phyloP scores from a whole-genome alignment of 2,797 vertebrate genomes.

The Pteropus rufus region DNA sequence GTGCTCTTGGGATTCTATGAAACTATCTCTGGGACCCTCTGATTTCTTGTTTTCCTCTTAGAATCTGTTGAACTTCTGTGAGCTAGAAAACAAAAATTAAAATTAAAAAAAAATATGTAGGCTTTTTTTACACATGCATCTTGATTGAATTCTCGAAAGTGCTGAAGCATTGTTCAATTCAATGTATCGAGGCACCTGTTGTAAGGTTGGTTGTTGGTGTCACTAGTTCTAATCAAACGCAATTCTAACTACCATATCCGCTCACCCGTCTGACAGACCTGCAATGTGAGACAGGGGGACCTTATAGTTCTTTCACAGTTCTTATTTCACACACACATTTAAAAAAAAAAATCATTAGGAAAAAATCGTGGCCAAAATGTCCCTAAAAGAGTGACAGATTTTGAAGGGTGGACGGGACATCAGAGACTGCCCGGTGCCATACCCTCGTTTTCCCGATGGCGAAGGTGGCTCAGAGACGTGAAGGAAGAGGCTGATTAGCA shows the following conservation, averaged over 20 bases:
- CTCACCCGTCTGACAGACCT: neutral
- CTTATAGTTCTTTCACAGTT: neutral
- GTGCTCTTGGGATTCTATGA: neutral
- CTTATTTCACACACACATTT: neutral
- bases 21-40: neutral
- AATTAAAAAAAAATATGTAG: neutral
- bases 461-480: neutral
- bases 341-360: neutral
- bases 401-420: neutral
- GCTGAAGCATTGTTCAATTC: neutral
- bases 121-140: neutral
- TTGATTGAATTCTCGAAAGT: neutral
- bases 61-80: neutral
- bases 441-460: neutral
- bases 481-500: neutral
- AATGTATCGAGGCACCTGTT: fast-evolving
- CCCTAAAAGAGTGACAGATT: neutral
- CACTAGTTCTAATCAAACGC: neutral
- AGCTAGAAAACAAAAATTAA: neutral
- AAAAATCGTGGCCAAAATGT: neutral
- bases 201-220: neutral
- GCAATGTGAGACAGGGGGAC: neutral
- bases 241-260: neutral
- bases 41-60: neutral
- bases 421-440: neutral